A percentile compares a stretch with the other conserved stretches of the same genome.
These are phyloP conservation scores for Scolopax mira DNA, from an alignment of 2,113 vertebrate genomes.

Conservation along the genomic window DNA sequence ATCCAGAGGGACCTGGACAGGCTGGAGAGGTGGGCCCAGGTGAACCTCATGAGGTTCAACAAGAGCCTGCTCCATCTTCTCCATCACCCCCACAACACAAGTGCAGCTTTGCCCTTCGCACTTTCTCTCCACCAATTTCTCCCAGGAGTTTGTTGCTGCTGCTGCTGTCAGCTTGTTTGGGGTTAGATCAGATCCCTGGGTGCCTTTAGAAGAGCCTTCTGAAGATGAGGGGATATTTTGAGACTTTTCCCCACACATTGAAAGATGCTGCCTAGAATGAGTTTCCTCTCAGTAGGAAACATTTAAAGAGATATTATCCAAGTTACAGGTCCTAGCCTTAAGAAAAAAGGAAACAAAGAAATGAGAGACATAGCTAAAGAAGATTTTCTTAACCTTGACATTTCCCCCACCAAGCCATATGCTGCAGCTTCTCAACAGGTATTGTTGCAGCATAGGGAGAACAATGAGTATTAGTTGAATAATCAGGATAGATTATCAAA, in stretches of 20 bases:
- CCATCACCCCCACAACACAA: neutral
- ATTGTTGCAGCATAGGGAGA: neutral
- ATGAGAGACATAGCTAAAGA: neutral
- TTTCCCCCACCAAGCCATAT: slow-evolving; percentile 9
- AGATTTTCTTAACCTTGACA: slow-evolving; percentile 11
- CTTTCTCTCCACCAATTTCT: neutral
- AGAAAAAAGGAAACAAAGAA: neutral
- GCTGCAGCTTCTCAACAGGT: neutral
- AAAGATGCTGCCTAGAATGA: neutral
- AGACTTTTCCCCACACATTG: neutral
- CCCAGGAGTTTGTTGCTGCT: neutral
- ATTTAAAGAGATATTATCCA: neutral
- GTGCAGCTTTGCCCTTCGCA: neutral
- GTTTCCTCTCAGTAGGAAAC: neutral
- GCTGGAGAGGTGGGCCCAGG: no score
- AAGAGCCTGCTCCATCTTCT: neutral
- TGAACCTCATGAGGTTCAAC: no score
- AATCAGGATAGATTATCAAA: slow-evolving; percentile 66
- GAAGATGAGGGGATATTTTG: neutral
- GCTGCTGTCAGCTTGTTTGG: neutral
- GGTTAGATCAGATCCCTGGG: neutral
- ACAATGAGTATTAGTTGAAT: slow-evolving; percentile 56
- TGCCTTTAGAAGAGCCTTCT: neutral
- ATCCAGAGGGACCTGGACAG: no score
- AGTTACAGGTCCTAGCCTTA: neutral